Evolutionary conservation across 1,140 invertebrate genomes (phyloP).

Genomic region (Drosophila ficusphila): DNA sequence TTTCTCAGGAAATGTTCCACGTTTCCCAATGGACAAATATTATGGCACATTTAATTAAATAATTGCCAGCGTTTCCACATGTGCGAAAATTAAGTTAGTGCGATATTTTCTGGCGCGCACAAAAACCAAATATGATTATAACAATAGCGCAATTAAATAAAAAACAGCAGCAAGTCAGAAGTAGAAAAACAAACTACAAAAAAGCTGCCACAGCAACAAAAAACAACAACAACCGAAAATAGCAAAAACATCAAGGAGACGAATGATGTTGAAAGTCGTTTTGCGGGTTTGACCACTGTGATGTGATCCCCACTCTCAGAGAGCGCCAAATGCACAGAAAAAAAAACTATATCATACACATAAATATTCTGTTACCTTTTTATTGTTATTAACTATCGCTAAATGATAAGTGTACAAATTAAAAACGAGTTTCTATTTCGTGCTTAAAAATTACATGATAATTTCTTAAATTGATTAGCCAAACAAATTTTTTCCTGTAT

Average conservation of each 20-base stretch:
- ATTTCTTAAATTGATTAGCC: no score
- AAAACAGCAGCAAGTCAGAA: constrained; percentile 43
- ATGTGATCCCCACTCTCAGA: constrained; percentile 16
- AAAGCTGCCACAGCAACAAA: constrained; percentile 7
- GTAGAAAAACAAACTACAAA: constrained; percentile 19
- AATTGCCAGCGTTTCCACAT: constrained; percentile 63
- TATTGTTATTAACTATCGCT: no score
- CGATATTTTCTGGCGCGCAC: constrained; percentile 8
- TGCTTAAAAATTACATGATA: no score
- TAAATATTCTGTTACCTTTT: no score
- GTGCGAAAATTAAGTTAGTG: constrained; percentile 36
- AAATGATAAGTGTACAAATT: no score
- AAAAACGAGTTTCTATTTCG: no score
- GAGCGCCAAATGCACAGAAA: constrained; percentile 10
- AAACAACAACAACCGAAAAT: constrained; percentile 18
- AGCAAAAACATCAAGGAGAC: constrained; percentile 16
- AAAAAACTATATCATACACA: no score
- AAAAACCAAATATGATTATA: constrained; percentile 56
- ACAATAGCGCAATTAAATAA: constrained; percentile 70
- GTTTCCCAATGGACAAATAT: constrained; percentile 35
- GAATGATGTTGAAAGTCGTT: constrained; percentile 83
- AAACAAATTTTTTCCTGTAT: no score
- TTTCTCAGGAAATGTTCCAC: constrained; percentile 17
- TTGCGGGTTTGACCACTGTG: constrained; percentile 71
- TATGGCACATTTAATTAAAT: constrained; percentile 49